These are phyloP conservation scores for Pygoscelis adeliae DNA, from an alignment of 2,113 vertebrate genomes.

Conservation along the genomic window DNA sequence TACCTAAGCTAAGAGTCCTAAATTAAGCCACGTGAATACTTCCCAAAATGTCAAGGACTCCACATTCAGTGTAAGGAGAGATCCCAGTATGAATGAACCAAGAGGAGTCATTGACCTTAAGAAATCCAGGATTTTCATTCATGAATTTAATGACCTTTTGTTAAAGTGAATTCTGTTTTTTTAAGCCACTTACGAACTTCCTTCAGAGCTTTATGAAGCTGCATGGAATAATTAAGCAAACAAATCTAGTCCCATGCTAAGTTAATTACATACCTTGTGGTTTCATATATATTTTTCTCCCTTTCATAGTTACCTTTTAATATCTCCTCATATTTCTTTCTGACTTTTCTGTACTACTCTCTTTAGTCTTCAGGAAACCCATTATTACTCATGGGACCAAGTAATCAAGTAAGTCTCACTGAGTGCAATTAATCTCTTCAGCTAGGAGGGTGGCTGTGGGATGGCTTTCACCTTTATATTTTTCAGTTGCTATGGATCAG, in stretches of 20 bases:
- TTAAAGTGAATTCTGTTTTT: not conserved
- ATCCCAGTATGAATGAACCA: constrained; percentile 21
- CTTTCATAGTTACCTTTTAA: constrained; percentile 52
- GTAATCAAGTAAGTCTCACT: constrained; percentile 24
- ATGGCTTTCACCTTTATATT: not conserved
- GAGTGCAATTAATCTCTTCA: constrained; percentile 40
- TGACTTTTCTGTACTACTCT: constrained; percentile 51
- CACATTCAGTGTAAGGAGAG: not conserved
- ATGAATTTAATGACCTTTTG: constrained; percentile 26
- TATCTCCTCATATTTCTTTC: constrained; percentile 51
- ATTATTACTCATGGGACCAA: constrained; percentile 54
- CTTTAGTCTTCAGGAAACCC: constrained; percentile 50
- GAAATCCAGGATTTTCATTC: constrained; percentile 37
- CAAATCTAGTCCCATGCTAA: constrained; percentile 49
- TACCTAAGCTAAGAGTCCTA: not conserved
- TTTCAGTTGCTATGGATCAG: not conserved
- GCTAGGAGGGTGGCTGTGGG: not conserved
- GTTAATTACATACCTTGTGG: constrained; percentile 59
- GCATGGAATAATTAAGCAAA: constrained; percentile 57
- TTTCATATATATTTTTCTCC: constrained; percentile 32
- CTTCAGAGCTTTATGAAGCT: constrained; percentile 39
- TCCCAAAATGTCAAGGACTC: not conserved
- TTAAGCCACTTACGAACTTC: constrained; percentile 15
- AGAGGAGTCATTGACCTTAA: constrained; percentile 11
- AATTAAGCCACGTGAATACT: constrained; percentile 7